phyloP scores from a whole-genome alignment of 2,113 vertebrate genomes.

The Nothobranchius kuhntae region DNA sequence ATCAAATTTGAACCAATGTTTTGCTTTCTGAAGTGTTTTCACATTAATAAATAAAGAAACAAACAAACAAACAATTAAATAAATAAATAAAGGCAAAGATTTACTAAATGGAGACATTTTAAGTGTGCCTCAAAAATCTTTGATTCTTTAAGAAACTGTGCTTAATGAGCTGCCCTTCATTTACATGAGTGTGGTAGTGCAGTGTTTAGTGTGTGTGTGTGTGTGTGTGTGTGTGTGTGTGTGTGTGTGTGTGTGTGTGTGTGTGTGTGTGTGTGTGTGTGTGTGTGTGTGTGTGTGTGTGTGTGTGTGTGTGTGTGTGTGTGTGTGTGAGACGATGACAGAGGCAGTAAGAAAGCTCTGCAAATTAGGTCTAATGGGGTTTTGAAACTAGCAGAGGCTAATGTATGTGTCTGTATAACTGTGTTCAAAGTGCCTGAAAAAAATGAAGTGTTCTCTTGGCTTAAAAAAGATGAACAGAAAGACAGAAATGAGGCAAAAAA shows the following conservation, averaged over 20 bases:
- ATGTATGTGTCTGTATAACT: not conserved
- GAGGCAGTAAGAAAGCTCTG: constrained; percentile 6
- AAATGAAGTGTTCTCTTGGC: not conserved
- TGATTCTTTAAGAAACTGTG: not conserved
- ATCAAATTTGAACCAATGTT: too few species aligned
- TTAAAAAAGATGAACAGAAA: not conserved
- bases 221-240: too few species aligned
- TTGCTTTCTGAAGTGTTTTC: too few species aligned
- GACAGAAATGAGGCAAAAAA: not conserved
- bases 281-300: too few species aligned
- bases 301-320: too few species aligned
- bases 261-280: too few species aligned
- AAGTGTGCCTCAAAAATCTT: not conserved
- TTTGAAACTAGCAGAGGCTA: constrained; percentile 15
- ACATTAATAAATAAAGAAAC: too few species aligned
- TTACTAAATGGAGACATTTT: not conserved
- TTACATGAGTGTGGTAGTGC: constrained; percentile 9
- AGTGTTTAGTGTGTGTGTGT: not conserved
- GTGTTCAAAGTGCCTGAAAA: not conserved
- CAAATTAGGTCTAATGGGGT: constrained; percentile 38
- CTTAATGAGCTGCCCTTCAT: constrained; percentile 9
- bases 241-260: too few species aligned
- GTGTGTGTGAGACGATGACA: constrained; percentile 5
- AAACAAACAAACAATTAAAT: too few species aligned
- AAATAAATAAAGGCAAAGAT: not conserved